phyloP scores from a whole-genome alignment of 2,797 vertebrate species.

The Sebastes jordani region DNA sequence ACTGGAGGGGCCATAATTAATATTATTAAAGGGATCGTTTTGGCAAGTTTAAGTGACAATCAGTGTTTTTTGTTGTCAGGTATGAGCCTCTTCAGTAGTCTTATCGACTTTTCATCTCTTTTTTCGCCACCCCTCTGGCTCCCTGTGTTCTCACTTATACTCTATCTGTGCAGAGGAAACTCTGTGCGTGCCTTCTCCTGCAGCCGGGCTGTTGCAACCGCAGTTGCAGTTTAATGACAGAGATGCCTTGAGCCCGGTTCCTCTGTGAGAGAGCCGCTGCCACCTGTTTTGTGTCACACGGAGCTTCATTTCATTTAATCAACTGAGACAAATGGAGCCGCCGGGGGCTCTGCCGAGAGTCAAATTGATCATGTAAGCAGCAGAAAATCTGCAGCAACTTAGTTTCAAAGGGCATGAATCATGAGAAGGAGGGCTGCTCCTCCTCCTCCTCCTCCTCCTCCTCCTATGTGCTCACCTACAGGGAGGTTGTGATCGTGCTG shows the following conservation, averaged over 20 bases:
- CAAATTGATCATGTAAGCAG: conserved; percentile 47
- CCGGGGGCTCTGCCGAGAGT: conserved; percentile 24
- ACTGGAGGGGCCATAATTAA: too few relatives aligned
- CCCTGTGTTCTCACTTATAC: not conserved
- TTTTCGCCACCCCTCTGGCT: not conserved
- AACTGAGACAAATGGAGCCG: conserved; percentile 37
- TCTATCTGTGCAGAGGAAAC: not conserved
- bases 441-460: not conserved
- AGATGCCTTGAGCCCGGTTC: not conserved
- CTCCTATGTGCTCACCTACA: conserved; percentile 12
- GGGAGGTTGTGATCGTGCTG: conserved; percentile 19
- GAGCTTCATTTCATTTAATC: conserved; percentile 40
- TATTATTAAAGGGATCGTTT: too few relatives aligned
- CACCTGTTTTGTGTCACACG: conserved; percentile 13
- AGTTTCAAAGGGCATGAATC: conserved; percentile 41
- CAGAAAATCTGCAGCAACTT: conserved; percentile 40
- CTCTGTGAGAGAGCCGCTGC: not conserved
- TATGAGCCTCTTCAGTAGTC: not conserved
- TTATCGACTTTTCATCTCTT: not conserved
- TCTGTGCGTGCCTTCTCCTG: not conserved
- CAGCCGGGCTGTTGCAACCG: not conserved
- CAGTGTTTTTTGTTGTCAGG: not conserved
- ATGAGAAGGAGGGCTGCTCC: conserved; percentile 1
- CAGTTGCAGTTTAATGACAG: not conserved
- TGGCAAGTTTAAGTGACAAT: not conserved